Base-by-base conservation (phyloP, 2,113 vertebrate genomes). In the Pica pica region DNA sequence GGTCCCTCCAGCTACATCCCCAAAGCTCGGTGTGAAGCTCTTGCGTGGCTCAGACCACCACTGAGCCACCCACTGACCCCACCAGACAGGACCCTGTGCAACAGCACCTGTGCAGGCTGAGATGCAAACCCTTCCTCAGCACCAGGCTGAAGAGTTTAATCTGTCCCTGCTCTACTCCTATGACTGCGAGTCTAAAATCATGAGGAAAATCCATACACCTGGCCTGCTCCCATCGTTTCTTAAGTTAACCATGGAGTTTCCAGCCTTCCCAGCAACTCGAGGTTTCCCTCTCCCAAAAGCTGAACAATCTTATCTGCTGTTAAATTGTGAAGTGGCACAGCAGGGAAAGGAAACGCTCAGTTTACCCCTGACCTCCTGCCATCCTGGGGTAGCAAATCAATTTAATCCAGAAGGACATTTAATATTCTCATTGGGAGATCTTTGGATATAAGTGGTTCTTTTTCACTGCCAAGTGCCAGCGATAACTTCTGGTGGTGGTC, bases 161-260 rank as follows among this genome's bases (percentile, higher is more conserved):
- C 56, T 44, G 37, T 3, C 64, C 55, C 41, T 60, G 22, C 19
- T 67, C 75, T 53, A 33, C 20, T 53, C 44, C 74, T 57, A 68
- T 2, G 16, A 78, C 55, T 3, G 1, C 0, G 2, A 4, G n/a
- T 63, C 33, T 90, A 71, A 81, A 86, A 71, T 6, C 3, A 1
- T 5, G 22, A 84, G 63, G 69, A 42, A 83, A 61, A 71, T 27
- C 50, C 44, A 41, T 4, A 33, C 3, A 0, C 16, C 6, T 39
- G 60, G 59, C 33, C 50, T 41, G 39, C 17, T 70, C 33, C 33
- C 0, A 0, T 8, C 0, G 0, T 37, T 41, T 5, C 1, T 83
- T 47, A 59, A 57, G 39, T 16, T 22, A 84, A n/a, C 13, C 0
- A 0, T 1, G 10, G 47, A 73, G n/a, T 73, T 86, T 30, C 57